A percentile compares a stretch with the other conserved stretches of the same genome.
Conservation (phyloP, 1,140 invertebrate species). For the Parapsyche elsis region DNA sequence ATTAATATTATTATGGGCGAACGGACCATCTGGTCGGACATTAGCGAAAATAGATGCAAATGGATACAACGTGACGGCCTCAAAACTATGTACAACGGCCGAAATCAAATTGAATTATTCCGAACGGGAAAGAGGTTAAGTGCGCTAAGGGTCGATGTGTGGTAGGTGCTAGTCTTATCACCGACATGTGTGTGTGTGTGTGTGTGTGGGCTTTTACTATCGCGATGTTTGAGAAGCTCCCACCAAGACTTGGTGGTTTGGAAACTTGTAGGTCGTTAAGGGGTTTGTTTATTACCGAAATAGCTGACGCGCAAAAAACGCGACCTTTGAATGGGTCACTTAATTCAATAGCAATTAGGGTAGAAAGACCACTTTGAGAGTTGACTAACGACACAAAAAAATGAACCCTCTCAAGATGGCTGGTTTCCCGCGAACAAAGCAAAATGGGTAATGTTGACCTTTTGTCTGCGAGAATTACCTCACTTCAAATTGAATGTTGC, state of each 20-base stretch:
- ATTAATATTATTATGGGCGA: too few species aligned
- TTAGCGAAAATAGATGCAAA: too few species aligned
- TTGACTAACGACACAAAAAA: slow-evolving; percentile 4
- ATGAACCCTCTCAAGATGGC: not conserved
- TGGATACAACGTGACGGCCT: too few species aligned
- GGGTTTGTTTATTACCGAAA: not conserved
- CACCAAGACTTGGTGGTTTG: not conserved
- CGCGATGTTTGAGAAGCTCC: not conserved
- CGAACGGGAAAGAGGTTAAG: too few species aligned
- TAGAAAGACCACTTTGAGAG: not conserved
- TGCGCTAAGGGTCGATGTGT: too few species aligned
- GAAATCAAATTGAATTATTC: too few species aligned
- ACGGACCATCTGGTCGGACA: too few species aligned
- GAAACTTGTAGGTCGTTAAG: not conserved
- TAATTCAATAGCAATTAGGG: slow-evolving; percentile 16
- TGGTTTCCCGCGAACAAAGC: not conserved
- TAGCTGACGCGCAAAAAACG: not conserved
- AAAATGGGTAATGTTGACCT: not conserved
- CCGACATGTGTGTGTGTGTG: too few species aligned
- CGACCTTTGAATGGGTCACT: not conserved
- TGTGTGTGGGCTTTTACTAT: too few species aligned
- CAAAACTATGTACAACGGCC: too few species aligned
- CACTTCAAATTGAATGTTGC: not conserved
- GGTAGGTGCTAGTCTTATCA: too few species aligned
- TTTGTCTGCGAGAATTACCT: not conserved